phyloP scores from a whole-genome alignment of 2,888 invertebrate genomes.

The Augochlorella aurata region DNA sequence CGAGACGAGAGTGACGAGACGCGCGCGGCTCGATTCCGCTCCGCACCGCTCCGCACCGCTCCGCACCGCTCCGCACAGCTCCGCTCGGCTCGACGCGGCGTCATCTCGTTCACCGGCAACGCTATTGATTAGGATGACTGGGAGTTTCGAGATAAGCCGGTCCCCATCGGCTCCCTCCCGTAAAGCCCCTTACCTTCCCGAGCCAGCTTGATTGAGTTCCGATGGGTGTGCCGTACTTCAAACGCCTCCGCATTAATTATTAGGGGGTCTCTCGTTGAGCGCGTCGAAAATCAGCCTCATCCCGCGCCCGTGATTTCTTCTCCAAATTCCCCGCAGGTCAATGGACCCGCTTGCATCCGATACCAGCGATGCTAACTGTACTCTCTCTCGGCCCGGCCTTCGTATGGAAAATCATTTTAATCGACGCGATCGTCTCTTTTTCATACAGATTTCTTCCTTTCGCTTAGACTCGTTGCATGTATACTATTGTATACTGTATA shows the following conservation, averaged over 20 bases:
- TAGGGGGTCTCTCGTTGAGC: constrained; percentile 59
- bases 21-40: neutral
- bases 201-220: constrained; percentile 77
- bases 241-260: constrained; percentile 79
- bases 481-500: no score
- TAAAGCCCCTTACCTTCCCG: constrained; percentile 66
- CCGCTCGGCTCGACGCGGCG: constrained; percentile 47
- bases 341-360: neutral
- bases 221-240: constrained; percentile 78
- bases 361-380: constrained; percentile 20
- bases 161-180: constrained; percentile 50
- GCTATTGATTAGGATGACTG: constrained; percentile 80
- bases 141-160: constrained; percentile 75
- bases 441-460: no score
- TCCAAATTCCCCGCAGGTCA: constrained; percentile 25
- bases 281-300: constrained; percentile 52
- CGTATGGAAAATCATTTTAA: neutral
- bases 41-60: no score
- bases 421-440: neutral
- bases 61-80: no score
- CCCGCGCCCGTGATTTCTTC: constrained; percentile 22
- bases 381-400: neutral
- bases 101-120: constrained; percentile 70
- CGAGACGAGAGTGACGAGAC: neutral
- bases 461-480: no score